Percentiles rank a stretch among this genome's conserved stretches.
These are phyloP conservation scores for Momotus momota DNA, from an alignment of 2,797 vertebrate species.

Conservation along the genomic window DNA sequence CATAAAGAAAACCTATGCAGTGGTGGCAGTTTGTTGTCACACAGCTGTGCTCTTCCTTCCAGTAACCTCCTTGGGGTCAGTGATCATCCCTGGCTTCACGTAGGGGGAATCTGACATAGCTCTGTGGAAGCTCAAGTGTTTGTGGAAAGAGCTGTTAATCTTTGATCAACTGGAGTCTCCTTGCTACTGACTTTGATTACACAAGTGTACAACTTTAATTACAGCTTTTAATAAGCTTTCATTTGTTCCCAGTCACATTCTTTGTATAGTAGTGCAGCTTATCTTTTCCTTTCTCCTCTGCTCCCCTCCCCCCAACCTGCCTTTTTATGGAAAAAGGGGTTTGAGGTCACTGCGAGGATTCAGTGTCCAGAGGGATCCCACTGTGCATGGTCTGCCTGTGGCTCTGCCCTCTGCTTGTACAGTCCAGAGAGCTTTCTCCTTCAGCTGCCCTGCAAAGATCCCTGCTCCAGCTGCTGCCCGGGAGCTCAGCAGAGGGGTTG, in stretches of 20 bases:
- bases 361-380: not conserved
- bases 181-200: slow-evolving; percentile 77
- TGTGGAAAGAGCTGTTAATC: slow-evolving; percentile 56
- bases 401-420: not conserved
- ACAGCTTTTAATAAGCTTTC: slow-evolving; percentile 75
- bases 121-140: slow-evolving; percentile 31
- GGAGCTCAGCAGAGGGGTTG: not conserved
- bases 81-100: not conserved
- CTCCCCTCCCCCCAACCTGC: not conserved
- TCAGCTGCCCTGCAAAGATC: not conserved
- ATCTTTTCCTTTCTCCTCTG: slow-evolving; percentile 31
- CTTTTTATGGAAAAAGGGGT: not conserved
- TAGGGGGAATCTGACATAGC: not conserved
- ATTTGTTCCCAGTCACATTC: slow-evolving; percentile 61
- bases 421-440: not conserved
- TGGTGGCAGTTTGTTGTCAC: not conserved
- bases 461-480: not conserved
- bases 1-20: not conserved
- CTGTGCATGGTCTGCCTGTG: not conserved
- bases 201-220: slow-evolving; percentile 74
- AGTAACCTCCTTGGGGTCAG: not conserved
- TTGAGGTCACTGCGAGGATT: not conserved
- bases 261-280: slow-evolving; percentile 50
- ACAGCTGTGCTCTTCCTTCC: not conserved
- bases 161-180: slow-evolving; percentile 67